Evolutionary conservation across 2,113 vertebrate species (phyloP).

Genomic region (Ovis aries): ARS-UI_Ramb_v3.0 NC_056069.1:64256501-64257000

Average conservation of each 20-base stretch:
- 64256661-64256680: neutral
- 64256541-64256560: neutral
- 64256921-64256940: accelerated
- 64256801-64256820: neutral
- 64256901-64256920: too few relatives aligned
- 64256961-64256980: neutral
- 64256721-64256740: too few relatives aligned
- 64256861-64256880: neutral
- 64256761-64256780: neutral
- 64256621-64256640: neutral
- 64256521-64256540: neutral
- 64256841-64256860: neutral
- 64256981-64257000: neutral
- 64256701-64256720: too few relatives aligned
- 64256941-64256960: neutral
- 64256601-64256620: neutral
- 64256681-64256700: neutral
- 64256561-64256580: neutral
- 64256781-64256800: neutral
- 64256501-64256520: neutral
- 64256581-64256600: neutral
- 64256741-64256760: neutral
- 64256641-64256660: neutral
- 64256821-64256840: too few relatives aligned
- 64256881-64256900: accelerated